These are phyloP conservation scores for Pampus argenteus DNA, from an alignment of 2,797 vertebrate genomes.

Conservation along the genomic window DNA sequence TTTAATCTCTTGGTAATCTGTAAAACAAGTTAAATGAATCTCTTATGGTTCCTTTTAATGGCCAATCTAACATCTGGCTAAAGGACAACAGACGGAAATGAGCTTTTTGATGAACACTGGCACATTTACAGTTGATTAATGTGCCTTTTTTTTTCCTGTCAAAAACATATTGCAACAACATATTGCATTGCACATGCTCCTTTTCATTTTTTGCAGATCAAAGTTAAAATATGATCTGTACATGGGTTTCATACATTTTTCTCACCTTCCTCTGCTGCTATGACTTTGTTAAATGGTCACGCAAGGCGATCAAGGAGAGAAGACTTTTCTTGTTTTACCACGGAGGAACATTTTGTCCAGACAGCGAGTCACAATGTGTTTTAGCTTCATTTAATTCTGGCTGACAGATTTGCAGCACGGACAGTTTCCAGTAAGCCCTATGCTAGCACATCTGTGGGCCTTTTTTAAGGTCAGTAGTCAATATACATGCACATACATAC, in stretches of 20 bases:
- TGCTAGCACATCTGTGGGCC: conserved; percentile 43
- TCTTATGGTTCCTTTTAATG: too few relatives aligned
- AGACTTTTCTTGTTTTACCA: background rate
- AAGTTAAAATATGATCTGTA: background rate
- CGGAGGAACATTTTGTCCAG: conserved; percentile 12
- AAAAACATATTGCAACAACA: background rate
- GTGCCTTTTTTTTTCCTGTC: background rate
- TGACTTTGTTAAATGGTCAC: background rate
- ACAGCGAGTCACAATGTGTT: conserved; percentile 9
- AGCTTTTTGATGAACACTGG: background rate
- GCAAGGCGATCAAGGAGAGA: background rate
- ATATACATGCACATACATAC: conserved; percentile 14
- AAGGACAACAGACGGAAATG: background rate
- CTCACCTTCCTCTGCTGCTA: background rate
- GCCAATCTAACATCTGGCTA: too few relatives aligned
- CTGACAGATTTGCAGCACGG: conserved; percentile 67
- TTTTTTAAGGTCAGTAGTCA: conserved; percentile 28
- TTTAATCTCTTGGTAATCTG: too few relatives aligned
- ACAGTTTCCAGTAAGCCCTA: conserved; percentile 40
- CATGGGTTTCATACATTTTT: too few relatives aligned
- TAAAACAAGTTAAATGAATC: too few relatives aligned
- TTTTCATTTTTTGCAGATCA: background rate
- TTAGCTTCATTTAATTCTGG: conserved; percentile 19
- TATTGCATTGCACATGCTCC: background rate
- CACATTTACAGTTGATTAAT: background rate